Evolutionary conservation across 2,113 vertebrate species (phyloP).

Genomic region (Malaclemys terrapin): DNA sequence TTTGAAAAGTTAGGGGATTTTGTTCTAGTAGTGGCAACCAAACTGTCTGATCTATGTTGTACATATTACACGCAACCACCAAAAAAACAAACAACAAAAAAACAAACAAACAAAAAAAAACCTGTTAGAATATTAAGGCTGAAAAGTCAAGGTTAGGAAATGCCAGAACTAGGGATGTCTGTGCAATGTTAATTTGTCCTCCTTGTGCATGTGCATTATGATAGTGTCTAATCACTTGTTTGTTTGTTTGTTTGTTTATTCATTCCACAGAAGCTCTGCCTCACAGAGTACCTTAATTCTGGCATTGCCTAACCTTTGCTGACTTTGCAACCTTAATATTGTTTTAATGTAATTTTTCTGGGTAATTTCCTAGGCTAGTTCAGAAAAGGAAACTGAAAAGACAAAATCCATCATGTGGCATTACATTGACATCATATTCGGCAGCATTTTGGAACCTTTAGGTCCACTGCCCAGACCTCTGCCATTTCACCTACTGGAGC

Average conservation of each 20-base stretch:
- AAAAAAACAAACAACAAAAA: too few species aligned
- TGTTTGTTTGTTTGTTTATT: too few species aligned
- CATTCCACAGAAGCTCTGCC: background rate
- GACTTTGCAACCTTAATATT: background rate
- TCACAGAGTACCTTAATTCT: background rate
- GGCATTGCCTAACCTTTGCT: background rate
- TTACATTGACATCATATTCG: background rate
- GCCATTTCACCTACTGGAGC: background rate
- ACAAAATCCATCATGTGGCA: background rate
- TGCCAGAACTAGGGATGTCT: background rate
- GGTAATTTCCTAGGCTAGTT: background rate
- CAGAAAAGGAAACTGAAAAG: background rate
- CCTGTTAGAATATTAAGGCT: background rate
- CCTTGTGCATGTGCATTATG: background rate
- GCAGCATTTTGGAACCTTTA: background rate
- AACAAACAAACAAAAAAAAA: too few species aligned
- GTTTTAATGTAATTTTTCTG: background rate
- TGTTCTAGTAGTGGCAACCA: background rate
- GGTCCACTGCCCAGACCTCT: background rate
- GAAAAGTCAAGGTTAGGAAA: background rate
- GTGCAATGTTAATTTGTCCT: background rate
- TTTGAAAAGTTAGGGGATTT: background rate
- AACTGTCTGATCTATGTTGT: background rate
- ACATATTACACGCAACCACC: background rate
- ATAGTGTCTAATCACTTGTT: background rate